Percentiles rank a stretch among this genome's conserved stretches.
Evolutionary conservation across 2,113 vertebrate genomes (phyloP).

Genomic region (Scopus umbretta): DNA sequence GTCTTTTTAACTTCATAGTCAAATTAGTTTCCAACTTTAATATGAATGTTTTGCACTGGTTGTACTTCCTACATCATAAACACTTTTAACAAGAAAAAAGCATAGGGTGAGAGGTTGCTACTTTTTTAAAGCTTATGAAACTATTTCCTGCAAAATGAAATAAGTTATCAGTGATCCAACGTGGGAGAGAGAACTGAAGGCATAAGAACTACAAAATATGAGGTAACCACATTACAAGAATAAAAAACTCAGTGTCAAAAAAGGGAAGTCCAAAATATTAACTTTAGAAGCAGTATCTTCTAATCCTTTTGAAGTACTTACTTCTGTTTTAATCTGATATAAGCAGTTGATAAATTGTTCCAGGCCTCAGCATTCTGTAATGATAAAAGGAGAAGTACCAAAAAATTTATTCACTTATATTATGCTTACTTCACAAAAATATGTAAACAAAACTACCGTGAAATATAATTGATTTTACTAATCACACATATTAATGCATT

Average conservation of each 20-base stretch:
- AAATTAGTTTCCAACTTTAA: neutral
- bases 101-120: neutral
- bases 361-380: conserved; percentile 96
- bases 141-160: neutral
- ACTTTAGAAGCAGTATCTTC: conserved; percentile 17
- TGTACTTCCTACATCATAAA: neutral
- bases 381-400: conserved; percentile 11
- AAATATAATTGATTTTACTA: neutral
- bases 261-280: conserved; percentile 1
- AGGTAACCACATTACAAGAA: neutral
- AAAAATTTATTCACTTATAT: neutral
- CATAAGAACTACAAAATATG: neutral
- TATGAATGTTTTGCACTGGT: neutral
- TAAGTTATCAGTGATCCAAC: neutral
- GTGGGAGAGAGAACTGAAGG: neutral
- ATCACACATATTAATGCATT: neutral
- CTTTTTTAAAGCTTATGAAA: neutral
- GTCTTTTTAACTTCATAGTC: neutral
- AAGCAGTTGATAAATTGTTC: conserved; percentile 97
- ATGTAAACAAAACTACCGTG: neutral
- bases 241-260: neutral
- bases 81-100: neutral
- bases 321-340: conserved; percentile 93
- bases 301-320: conserved; percentile 74
- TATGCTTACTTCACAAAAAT: neutral